phyloP scores from a whole-genome alignment of 2,797 vertebrate genomes.

The Siniperca obscura region DNA sequence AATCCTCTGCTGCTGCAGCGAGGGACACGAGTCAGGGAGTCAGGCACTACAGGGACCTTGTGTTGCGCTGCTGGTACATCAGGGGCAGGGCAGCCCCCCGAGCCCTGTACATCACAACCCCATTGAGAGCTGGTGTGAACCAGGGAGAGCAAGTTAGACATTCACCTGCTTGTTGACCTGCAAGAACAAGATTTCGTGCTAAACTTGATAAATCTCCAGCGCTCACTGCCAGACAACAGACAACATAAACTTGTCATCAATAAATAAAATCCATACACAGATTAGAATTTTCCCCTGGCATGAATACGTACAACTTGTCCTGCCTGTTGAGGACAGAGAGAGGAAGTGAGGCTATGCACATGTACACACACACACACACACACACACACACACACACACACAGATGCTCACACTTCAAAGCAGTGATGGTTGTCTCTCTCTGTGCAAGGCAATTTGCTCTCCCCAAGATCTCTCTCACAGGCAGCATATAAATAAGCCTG shows the following conservation, averaged over 20 bases:
- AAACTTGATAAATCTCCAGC: slow-evolving; percentile 53
- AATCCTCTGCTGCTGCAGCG: slow-evolving; percentile 55
- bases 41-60: slow-evolving; percentile 62
- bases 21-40: slow-evolving; percentile 70
- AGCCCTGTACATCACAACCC: slow-evolving; percentile 60
- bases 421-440: slow-evolving; percentile 72
- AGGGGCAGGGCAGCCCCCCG: slow-evolving; percentile 46
- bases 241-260: slow-evolving; percentile 54
- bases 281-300: slow-evolving; percentile 45
- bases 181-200: slow-evolving; percentile 36
- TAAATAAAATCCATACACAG: slow-evolving; percentile 61
- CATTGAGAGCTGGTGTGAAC: slow-evolving; percentile 53
- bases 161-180: slow-evolving; percentile 65
- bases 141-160: slow-evolving; percentile 33
- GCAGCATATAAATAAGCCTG: slow-evolving; percentile 83
- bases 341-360: slow-evolving; percentile 43
- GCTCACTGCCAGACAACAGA: slow-evolving; percentile 42
- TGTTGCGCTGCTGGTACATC: slow-evolving; percentile 59
- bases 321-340: slow-evolving; percentile 11
- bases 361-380: slow-evolving; percentile 2
- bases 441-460: slow-evolving; percentile 78
- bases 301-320: slow-evolving; percentile 52
- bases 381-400: slow-evolving; percentile 42
- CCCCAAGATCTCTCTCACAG: slow-evolving; percentile 71
- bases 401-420: slow-evolving; percentile 74